Conservation (phyloP, 1,140 invertebrate genomes). For the Eufriesea mexicana region DNA sequence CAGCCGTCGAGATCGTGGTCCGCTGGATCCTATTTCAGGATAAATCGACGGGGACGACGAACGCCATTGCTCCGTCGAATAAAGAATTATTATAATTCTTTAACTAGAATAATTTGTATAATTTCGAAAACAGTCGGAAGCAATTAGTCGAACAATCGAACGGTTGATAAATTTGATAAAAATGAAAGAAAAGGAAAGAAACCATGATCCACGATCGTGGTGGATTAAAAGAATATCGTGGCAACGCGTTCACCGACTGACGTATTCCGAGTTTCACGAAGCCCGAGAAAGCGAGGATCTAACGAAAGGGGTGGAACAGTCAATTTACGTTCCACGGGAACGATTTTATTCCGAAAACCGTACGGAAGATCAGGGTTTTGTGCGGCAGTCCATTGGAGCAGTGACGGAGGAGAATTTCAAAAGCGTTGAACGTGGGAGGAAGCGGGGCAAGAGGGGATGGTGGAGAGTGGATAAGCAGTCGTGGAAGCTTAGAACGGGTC, state of each 20-base stretch:
- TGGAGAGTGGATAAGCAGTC: conserved; percentile 29
- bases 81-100: no score
- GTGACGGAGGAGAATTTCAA: conserved; percentile 47
- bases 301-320: conserved; percentile 40
- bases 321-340: conserved; percentile 68
- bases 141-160: no score
- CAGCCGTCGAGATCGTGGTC: background rate
- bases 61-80: no score
- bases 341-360: conserved; percentile 66
- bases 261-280: conserved; percentile 15
- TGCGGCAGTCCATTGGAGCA: conserved; percentile 18
- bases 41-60: no score
- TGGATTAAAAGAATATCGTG: no score
- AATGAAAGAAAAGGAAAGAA: no score
- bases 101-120: no score
- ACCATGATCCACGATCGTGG: no score
- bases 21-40: background rate
- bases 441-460: background rate
- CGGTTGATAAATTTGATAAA: no score
- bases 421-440: conserved; percentile 17
- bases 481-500: conserved; percentile 20
- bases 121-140: no score
- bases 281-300: background rate
- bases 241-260: conserved; percentile 47
- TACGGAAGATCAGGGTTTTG: conserved; percentile 49